These are phyloP conservation scores for Melitaea cinxia DNA, from an alignment of 1,140 invertebrate genomes.

Conservation along the genomic window DNA sequence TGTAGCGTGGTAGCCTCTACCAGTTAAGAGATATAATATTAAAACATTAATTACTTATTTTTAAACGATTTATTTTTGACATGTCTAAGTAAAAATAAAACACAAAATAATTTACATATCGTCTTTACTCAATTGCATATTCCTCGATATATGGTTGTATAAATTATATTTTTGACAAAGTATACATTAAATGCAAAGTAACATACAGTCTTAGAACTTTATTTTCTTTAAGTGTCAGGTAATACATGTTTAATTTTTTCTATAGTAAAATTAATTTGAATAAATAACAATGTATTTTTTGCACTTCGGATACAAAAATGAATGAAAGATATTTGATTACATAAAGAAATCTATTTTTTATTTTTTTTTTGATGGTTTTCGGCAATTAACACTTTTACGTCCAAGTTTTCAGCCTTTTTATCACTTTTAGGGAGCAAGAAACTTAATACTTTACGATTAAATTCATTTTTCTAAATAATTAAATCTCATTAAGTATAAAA, in stretches of 20 bases:
- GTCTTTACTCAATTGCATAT: slow-evolving; percentile 7
- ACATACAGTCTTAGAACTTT: slow-evolving; percentile 25
- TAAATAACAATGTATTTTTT: background rate
- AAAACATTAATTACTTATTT: background rate
- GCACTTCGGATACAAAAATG: too few species aligned
- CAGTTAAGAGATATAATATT: too few species aligned
- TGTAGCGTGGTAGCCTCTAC: too few species aligned
- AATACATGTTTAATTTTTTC: background rate
- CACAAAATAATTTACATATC: background rate
- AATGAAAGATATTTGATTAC: background rate
- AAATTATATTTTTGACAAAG: slow-evolving; percentile 13
- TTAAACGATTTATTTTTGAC: background rate
- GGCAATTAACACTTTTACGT: background rate
- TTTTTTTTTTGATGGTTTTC: background rate
- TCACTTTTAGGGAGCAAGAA: background rate
- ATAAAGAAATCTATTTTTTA: background rate
- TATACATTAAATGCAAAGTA: slow-evolving; percentile 27
- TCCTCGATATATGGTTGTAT: slow-evolving; percentile 8
- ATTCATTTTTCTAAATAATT: slow-evolving; percentile 1
- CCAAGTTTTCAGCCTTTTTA: slow-evolving; percentile 3
- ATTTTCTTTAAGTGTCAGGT: slow-evolving; percentile 1
- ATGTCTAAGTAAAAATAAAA: slow-evolving; percentile 3
- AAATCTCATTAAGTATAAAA: slow-evolving; percentile 15
- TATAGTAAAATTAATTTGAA: background rate
- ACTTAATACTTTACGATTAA: background rate